phyloP scores from a whole-genome alignment of 2,888 invertebrate species.

The Oscheius sp. region DNA sequence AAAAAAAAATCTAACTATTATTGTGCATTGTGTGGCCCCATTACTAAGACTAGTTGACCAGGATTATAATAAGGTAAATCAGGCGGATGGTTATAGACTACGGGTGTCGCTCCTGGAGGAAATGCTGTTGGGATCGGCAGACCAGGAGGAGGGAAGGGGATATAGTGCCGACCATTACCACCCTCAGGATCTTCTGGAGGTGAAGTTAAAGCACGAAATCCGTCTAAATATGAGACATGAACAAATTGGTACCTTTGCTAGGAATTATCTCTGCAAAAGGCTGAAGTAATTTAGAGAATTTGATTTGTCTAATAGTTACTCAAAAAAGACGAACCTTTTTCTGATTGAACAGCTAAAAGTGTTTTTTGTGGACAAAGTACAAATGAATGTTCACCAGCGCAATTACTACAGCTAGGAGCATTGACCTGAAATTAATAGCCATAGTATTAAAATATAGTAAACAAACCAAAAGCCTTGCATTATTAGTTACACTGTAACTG shows the following conservation, averaged over 20 bases:
- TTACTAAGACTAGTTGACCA: neutral
- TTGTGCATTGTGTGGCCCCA: neutral
- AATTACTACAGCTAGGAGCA: conserved; percentile 41
- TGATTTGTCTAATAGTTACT: no score
- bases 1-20: neutral
- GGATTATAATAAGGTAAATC: neutral
- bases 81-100: neutral
- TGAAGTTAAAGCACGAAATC: neutral
- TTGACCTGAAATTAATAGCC: conserved; percentile 27
- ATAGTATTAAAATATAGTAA: neutral
- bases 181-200: neutral
- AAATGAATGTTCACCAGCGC: conserved; percentile 38
- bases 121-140: neutral
- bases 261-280: neutral
- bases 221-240: neutral
- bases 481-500: neutral
- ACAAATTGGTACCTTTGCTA: neutral
- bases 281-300: neutral
- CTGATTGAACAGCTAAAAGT: neutral
- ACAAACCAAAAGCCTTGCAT: neutral
- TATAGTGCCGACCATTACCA: neutral
- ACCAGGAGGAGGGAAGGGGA: neutral
- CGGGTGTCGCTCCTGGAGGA: neutral
- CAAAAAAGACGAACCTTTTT: neutral
- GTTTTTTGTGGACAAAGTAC: conserved; percentile 35